Conservation (phyloP, 2,888 invertebrate species). For the Caenorhabditis panamensis region DNA sequence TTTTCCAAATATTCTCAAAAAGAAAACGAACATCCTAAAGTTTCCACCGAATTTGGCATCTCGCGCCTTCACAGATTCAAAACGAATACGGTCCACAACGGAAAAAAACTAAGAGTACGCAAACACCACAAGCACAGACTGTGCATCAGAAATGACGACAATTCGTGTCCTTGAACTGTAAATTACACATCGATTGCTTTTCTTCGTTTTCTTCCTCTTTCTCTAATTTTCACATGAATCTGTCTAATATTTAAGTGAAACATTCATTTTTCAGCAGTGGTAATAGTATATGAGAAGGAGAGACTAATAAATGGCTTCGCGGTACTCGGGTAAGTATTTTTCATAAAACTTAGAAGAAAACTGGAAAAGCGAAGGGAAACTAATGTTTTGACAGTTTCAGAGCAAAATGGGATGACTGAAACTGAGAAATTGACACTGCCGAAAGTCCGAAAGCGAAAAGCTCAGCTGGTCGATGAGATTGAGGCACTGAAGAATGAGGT, state of each 20-base stretch:
- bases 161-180: neutral
- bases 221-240: neutral
- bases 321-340: constrained; percentile 40
- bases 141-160: constrained; percentile 16
- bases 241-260: too few relatives aligned
- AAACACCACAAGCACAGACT: constrained; percentile 25
- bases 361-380: too few relatives aligned
- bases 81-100: constrained; percentile 24
- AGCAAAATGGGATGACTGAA: constrained; percentile 61
- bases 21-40: too few relatives aligned
- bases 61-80: neutral
- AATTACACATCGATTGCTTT: neutral
- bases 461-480: constrained; percentile 71
- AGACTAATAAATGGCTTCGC: constrained; percentile 41
- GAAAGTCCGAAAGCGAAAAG: constrained; percentile 69
- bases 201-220: neutral
- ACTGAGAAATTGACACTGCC: constrained; percentile 63
- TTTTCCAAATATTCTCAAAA: too few relatives aligned
- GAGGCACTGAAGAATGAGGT: constrained; percentile 70
- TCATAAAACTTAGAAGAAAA: neutral
- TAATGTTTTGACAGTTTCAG: too few relatives aligned
- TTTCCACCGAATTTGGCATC: constrained; percentile 12
- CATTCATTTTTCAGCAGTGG: constrained; percentile 11
- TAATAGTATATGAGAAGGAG: neutral
- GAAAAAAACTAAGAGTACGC: constrained; percentile 4